Base-by-base conservation (phyloP, 2,797 vertebrate species). In the Hybognathus amarus region DNA sequence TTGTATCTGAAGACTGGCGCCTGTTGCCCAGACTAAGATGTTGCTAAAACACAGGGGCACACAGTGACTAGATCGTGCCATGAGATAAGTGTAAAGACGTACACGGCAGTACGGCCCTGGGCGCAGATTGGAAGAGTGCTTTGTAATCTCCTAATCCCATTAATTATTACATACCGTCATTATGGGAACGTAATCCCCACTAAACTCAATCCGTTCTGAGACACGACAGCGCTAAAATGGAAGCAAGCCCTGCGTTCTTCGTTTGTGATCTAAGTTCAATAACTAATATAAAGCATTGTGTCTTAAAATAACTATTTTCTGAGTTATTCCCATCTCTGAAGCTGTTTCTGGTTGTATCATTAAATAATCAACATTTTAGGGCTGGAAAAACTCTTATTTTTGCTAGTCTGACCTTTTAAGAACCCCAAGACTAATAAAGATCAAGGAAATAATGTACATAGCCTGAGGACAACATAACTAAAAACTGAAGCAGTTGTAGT, bases 91-190 rank as follows among this genome's bases (percentile, higher is more conserved):
- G 79, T 52, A 68, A 80, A 78, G 78, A 85, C 80, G 77, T 38
- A 38, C 27, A n/a, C n/a, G 81, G 50, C n/a, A 73, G 88, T 86
- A 79, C 84, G 56, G 87, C 87, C 74, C 79, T 71, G 47, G 79
- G 85, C 79, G 0, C 66, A 87, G 85, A 86, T 86, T 83, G 77
- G 70, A 87, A 80, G 24, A 71, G 74, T 38, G 40, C 79, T 80
- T 68, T 88, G 83, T 89, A 90, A 89, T 89, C 87, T 89, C 68
- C 70, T 89, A 90, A 90, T 91, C 85, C 87, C 83, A 88, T 90
- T 89, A 90, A 91, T 91, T 89, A 90, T 88, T 85, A 86, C 83
- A 87, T 82, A 86, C 78, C 80, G 69, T 81, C 74, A 87, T 87
- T 87, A 87, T 82, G 50, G 54, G 83, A 45, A 61, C 40, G 17